Evolutionary conservation across 2,888 invertebrate species (phyloP), one percentile per base, ranked within the genome.

Genomic region (Cataglyphis rosenhaueri): DNA sequence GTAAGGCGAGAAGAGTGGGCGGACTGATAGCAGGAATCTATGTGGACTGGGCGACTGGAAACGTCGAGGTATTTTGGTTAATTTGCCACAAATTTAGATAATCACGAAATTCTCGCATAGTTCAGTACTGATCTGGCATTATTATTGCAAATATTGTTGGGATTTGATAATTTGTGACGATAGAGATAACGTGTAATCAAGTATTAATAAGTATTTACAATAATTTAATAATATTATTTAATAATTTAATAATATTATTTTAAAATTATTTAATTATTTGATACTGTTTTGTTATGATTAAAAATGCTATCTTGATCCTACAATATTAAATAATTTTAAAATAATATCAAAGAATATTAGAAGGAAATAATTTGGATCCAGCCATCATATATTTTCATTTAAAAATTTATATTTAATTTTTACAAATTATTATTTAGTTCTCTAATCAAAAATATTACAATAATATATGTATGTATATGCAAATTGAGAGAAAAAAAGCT

Each of bases 21-120:
- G 61, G 79, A 85, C 78, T 65, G 38, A 73, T 59, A 64, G 75
- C 79, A 76, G 57, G 65, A 70, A 25, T 70, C 70, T 41, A 38
- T 64, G 74, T 52, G 73, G 55, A 59, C 25, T 71, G 18, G 78
- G 32, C 41, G 83, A 82, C 81, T 78, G 29, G 86, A 88, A 85
- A 88, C 87, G 87, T 86, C 70, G 52, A 6, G 64, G 41, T 57
- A 12, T 25, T 79, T 87, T 84, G 89, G 91, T 92, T 92, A 92
- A 93, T 90, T 92, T 90, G 91, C 89, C 87, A 87, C 85, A 86
- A 90, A 92, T 92, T 90, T 88, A 86, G 85, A 86, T 83, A 85
- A 88, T 89, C 86, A 87, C 87, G 81, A 86, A 87, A 82, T 79
- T 66, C 82, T 70, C 55, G 32, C 65, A 57, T 70, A 44, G 83